Conservation (phyloP, 1,140 invertebrate species). For the Linepithema humile region DNA sequence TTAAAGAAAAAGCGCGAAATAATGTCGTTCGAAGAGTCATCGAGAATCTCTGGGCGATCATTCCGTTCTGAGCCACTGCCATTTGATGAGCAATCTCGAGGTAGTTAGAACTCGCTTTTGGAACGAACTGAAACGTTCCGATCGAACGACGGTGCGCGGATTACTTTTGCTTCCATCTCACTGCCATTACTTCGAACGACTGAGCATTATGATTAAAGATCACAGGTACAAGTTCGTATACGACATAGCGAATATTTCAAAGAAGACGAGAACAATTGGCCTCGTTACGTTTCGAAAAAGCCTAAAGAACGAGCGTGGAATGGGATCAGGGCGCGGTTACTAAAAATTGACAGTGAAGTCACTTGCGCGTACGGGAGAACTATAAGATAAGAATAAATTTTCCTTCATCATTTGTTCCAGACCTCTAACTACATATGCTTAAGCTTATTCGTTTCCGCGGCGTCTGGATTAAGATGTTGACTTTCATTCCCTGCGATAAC, state of each 20-base stretch:
- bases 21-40: constrained; percentile 32
- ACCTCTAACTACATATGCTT: constrained; percentile 70
- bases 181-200: constrained; percentile 71
- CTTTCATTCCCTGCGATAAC: not conserved
- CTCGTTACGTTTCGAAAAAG: constrained; percentile 50
- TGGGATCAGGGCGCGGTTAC: constrained; percentile 69
- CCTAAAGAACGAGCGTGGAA: constrained; percentile 67
- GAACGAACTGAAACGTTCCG: not conserved
- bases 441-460: constrained; percentile 69
- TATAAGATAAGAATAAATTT: constrained; percentile 66
- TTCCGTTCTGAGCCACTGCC: constrained; percentile 68
- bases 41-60: constrained; percentile 23
- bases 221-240: constrained; percentile 18
- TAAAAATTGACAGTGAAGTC: constrained; percentile 69
- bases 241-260: not conserved
- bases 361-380: constrained; percentile 69
- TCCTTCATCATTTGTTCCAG: constrained; percentile 69
- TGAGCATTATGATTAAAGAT: constrained; percentile 57
- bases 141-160: constrained; percentile 38
- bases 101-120: constrained; percentile 17
- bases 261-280: not conserved
- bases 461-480: constrained; percentile 67
- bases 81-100: constrained; percentile 53
- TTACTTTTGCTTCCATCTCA: constrained; percentile 74
- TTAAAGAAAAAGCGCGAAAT: constrained; percentile 7